Base-by-base conservation (phyloP, 2,797 vertebrate genomes). In the Poeciliopsis turneri region DNA sequence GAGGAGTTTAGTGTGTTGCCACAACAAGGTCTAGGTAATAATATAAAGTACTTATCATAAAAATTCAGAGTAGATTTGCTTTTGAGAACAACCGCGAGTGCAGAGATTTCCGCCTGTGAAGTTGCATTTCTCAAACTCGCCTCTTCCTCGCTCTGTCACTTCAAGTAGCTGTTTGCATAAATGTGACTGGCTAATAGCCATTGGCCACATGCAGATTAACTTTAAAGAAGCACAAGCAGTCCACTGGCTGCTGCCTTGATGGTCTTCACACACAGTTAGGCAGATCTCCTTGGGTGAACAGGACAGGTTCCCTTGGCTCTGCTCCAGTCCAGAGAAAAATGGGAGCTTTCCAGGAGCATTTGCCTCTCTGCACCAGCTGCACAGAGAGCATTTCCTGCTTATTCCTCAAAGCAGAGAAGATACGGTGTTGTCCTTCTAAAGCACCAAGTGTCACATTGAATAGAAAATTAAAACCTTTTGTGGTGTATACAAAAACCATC, bases 241-340 rank as follows among this genome's bases (percentile, higher is more conserved):
- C 72, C 51, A 78, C 33, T 84, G 86, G 83, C 82, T 79, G 23
- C 76, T 28, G 79, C 74, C 85, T 78, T 86, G 79, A 92, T 92
- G 87, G 85, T 90, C 82, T 89, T 92, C 88, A 89, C 85, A 88
- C 86, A 82, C 86, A 86, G 85, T 88, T 88, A 86, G 78, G 78
- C 88, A 84, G 80, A 47, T 72, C 74, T 90, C 83, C 79, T 73
- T 41, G 46, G 68, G 72, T 81, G 71, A 72, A 75, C 77, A 81
- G 78, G 78, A 90, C 84, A 78, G 83, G 78, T 83, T 66, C 25
- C 45, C 85, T 75, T 88, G 90, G 89, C 88, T 88, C 79, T n/a
- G 79, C 39, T 78, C 79, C 87, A 85, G 76, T 79, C 55, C 82
- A 86, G 85, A 79, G 71, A 82, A 86, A 88, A 78, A 28, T 81